A percentile compares a stretch with the other conserved stretches of the same genome.
Conservation (phyloP, 2,113 vertebrate species). For the Lepisosteus osseus region DNA sequence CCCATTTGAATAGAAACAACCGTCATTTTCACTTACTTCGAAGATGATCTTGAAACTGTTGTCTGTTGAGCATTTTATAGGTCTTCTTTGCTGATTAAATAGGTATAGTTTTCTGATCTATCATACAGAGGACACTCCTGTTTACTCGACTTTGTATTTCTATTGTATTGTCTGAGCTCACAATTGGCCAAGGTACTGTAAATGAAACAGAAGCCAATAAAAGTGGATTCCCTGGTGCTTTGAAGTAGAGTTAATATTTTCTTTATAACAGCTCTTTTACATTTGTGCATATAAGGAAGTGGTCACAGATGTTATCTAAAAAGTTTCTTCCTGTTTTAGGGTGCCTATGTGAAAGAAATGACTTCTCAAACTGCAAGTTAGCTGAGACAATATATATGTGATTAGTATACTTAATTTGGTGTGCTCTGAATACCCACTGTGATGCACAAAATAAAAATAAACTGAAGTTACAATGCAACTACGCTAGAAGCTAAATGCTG, state of each 20-base stretch:
- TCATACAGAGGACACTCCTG: neutral
- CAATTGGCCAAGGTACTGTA: neutral
- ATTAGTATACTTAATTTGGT: neutral
- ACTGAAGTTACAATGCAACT: no score
- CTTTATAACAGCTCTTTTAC: conserved; percentile 14
- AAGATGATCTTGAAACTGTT: conserved; percentile 7
- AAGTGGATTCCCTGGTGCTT: conserved; percentile 1
- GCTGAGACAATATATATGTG: neutral
- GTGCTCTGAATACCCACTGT: no score
- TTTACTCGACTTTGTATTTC: neutral
- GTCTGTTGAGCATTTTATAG: conserved; percentile 12
- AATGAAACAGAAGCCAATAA: neutral
- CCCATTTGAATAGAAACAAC: neutral
- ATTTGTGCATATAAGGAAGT: conserved; percentile 29
- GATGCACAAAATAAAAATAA: neutral
- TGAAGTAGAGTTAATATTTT: conserved; percentile 15
- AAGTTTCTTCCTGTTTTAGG: conserved; percentile 25
- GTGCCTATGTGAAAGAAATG: conserved; percentile 9
- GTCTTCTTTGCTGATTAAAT: neutral
- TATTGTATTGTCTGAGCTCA: conserved; percentile 1
- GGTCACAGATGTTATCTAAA: conserved; percentile 32
- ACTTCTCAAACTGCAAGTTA: conserved; percentile 4
- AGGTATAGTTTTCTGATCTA: neutral
- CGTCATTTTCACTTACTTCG: conserved; percentile 12
- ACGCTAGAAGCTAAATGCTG: no score